phyloP scores from a whole-genome alignment of 2,888 invertebrate genomes.

The Mythimna pallens region DNA sequence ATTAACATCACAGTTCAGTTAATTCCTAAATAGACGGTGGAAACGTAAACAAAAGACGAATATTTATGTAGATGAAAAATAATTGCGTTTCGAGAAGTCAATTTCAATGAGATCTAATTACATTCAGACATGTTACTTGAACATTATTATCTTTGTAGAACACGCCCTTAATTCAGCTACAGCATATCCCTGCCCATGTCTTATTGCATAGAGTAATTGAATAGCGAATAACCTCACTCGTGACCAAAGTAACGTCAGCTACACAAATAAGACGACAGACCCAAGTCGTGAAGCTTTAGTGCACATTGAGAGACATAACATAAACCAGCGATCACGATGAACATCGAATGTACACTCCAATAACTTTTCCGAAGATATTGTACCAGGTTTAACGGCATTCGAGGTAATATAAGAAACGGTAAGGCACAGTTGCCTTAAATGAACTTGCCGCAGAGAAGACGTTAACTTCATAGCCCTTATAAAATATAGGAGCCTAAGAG shows the following conservation, averaged over 20 bases:
- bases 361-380: conserved; percentile 33
- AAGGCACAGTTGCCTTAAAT: conserved; percentile 27
- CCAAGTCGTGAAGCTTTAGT: conserved; percentile 52
- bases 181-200: conserved; percentile 62
- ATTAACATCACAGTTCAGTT: conserved; percentile 5
- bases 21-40: background rate
- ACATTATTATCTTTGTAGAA: conserved; percentile 67
- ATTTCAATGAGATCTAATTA: conserved; percentile 51
- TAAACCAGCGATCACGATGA: conserved; percentile 48
- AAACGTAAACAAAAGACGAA: background rate
- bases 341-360: conserved; percentile 38
- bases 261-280: conserved; percentile 53
- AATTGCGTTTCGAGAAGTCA: conserved; percentile 26
- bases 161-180: conserved; percentile 68
- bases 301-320: conserved; percentile 43
- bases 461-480: conserved; percentile 36
- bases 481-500: conserved; percentile 20
- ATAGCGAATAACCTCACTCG: conserved; percentile 71
- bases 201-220: conserved; percentile 73
- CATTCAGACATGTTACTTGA: conserved; percentile 61
- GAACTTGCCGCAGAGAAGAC: conserved; percentile 21
- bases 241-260: conserved; percentile 67
- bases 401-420: conserved; percentile 42
- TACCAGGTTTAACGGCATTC: conserved; percentile 35
- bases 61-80: conserved; percentile 5